Base-by-base conservation (phyloP, 2,113 vertebrate genomes). In the Ceyx margarethae region DNA sequence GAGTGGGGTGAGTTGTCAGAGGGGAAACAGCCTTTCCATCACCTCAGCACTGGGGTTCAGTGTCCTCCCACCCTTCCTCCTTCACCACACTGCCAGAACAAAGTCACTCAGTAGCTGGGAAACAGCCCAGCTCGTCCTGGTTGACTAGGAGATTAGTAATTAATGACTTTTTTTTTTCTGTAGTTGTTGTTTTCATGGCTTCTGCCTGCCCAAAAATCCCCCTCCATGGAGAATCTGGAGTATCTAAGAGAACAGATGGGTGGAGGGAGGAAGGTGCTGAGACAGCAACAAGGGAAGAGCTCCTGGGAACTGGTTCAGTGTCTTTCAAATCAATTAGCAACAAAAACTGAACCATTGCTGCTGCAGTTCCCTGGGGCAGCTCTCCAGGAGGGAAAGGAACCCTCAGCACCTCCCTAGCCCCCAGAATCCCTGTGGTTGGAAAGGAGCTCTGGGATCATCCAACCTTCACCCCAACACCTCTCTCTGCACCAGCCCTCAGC, bases 231-330 rank as follows among this genome's bases (percentile, higher is more conserved):
- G 77, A 85, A 93, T 88, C 86, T 93, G 90, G 83, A 28, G 0
- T 19, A 89, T 89, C 74, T 93, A 75, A 90, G 89, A 60, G 31
- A 85, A 15, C 95, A 87, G 90, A 93, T 81, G 93, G 92, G 37
- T 65, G 0, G 45, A 86, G 81, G 92, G 93, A 93, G 90, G 93
- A 81, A 88, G 90, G 83, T 89, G 86, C 66, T 93, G 48, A 94
- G 88, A 86, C 80, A 75, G 83, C 90, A 93, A 81, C 80, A 81
- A 76, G 93, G 65, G 68, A 77, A 72, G 68, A 90, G 66, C 83
- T 93, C 88, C 16, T 28, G 42, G 81, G 87, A 94, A 79, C 37
- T 0, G 0, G 77, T 68, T 68, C 51, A 74, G 74, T 77, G 7
- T 69, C 64, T 94, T 79, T 73, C 61, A 89, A 94, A 89, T 89